Conservation (phyloP, 2,888 invertebrate species). For the Schizaphis graminum region DNA sequence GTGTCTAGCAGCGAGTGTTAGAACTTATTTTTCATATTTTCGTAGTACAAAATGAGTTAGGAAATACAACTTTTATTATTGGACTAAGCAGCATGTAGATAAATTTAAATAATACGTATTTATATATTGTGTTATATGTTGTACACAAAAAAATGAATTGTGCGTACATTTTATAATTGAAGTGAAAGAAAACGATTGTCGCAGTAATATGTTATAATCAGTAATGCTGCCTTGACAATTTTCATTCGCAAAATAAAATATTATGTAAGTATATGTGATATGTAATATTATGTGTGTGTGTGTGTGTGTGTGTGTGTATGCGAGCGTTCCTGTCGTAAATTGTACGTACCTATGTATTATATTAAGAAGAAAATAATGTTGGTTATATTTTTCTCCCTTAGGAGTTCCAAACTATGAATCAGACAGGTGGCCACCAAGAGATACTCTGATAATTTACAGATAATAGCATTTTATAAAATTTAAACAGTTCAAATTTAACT, state of each 20-base stretch:
- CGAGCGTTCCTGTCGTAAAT: not conserved
- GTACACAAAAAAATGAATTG: not conserved
- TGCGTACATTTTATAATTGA: not conserved
- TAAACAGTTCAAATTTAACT: no score
- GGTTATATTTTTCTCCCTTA: not conserved
- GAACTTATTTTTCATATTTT: not conserved
- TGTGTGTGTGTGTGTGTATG: not conserved
- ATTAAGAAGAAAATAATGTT: not conserved
- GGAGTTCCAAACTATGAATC: not conserved
- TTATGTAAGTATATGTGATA: not conserved
- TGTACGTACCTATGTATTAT: not conserved
- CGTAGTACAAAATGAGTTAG: not conserved
- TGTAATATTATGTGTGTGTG: not conserved
- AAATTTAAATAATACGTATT: slow-evolving; percentile 4
- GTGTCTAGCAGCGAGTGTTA: not conserved
- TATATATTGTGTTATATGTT: not conserved
- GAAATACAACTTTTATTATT: slow-evolving; percentile 16
- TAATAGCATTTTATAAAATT: no score
- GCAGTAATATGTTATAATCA: not conserved
- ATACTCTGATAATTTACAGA: not conserved
- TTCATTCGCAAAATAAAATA: not conserved
- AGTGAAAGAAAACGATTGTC: not conserved
- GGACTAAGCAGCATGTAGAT: not conserved
- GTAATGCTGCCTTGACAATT: not conserved
- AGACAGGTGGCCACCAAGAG: not conserved